Evolutionary conservation across 2,797 vertebrate genomes (phyloP).

Genomic region (Sebastes kiyomatsui): DNA sequence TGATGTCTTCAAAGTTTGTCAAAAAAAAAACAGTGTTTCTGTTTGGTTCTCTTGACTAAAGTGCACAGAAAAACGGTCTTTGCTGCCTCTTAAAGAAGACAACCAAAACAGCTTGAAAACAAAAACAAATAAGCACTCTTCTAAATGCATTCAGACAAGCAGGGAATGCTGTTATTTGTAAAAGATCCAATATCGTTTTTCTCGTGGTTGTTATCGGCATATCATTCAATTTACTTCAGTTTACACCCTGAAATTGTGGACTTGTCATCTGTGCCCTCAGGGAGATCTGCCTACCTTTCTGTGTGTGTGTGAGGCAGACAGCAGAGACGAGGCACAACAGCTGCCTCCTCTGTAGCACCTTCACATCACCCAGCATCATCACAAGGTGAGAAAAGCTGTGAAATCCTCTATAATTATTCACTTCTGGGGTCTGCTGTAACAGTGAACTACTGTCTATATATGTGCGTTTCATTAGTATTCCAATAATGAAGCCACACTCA

Average conservation of each 20-base stretch:
- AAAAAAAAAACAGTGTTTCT: neutral
- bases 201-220: neutral
- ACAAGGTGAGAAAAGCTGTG: conserved; percentile 8
- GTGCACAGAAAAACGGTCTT: neutral
- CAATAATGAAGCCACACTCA: neutral
- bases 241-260: neutral
- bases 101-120: neutral
- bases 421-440: neutral
- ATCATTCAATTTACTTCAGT: conserved; percentile 14
- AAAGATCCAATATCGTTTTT: neutral
- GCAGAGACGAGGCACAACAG: neutral
- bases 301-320: neutral
- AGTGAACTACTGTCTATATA: neutral
- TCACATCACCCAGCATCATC: neutral
- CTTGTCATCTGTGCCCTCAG: neutral
- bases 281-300: neutral
- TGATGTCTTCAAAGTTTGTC: neutral
- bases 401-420: neutral
- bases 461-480: neutral
- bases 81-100: neutral
- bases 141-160: neutral
- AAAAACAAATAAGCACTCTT: neutral
- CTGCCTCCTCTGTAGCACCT: neutral
- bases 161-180: neutral
- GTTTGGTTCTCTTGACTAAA: neutral